These are phyloP conservation scores for Callosobruchus maculatus DNA, from an alignment of 2,888 invertebrate species.

Conservation along the genomic window DNA sequence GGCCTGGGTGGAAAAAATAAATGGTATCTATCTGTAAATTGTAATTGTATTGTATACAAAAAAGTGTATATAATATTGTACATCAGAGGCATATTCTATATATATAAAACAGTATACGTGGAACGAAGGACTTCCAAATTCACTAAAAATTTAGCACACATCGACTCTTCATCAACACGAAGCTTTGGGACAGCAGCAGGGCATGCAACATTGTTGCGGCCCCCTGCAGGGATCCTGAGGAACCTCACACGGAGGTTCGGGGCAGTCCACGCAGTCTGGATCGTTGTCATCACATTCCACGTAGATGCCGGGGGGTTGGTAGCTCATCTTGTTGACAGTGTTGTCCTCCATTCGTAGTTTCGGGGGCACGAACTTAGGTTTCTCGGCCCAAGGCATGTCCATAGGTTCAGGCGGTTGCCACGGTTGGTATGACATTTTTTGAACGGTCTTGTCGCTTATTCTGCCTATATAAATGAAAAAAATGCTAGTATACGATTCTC, in stretches of 20 bases:
- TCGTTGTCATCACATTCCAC: conserved; percentile 56
- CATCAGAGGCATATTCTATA: background rate
- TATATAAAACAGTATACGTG: background rate
- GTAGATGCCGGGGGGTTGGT: conserved; percentile 58
- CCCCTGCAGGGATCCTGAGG: conserved; percentile 19
- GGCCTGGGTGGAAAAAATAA: no score
- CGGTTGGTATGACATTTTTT: conserved; percentile 51
- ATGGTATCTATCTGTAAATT: no score
- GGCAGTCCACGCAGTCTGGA: conserved; percentile 51
- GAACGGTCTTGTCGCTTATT: conserved; percentile 42
- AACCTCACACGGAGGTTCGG: conserved; percentile 30
- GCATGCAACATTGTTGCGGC: conserved; percentile 34
- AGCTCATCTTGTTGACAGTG: conserved; percentile 61
- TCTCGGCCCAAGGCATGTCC: conserved; percentile 49
- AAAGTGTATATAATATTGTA: background rate
- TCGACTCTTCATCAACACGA: conserved; percentile 31
- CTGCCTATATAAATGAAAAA: no score
- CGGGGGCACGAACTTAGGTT: conserved; percentile 46
- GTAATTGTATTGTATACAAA: background rate
- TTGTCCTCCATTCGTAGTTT: conserved; percentile 53
- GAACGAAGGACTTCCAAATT: background rate
- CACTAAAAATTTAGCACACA: background rate
- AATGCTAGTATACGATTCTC: no score
- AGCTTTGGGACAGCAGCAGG: conserved; percentile 47
- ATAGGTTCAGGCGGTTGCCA: conserved; percentile 44